Evolutionary conservation across 2,888 invertebrate species (phyloP), one percentile per base, ranked within the genome.

Genomic region (Nomada hirtipes): DNA sequence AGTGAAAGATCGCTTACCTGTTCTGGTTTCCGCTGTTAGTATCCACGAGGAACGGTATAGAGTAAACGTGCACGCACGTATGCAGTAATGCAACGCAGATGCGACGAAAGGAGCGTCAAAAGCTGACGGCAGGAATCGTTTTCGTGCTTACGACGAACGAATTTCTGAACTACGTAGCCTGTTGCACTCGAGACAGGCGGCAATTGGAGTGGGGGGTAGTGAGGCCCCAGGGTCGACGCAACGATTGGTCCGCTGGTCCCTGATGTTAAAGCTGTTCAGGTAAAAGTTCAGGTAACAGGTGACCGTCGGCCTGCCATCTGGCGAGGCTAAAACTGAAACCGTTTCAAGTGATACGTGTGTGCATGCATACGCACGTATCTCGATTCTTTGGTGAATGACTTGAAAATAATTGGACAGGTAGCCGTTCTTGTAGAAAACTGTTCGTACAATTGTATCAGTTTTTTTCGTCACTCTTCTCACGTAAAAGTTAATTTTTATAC

Each of bases 251-350:
- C 79, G 18, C 20, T 64, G 75, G 78, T 71, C 82, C 80, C 76
- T 74, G 60, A 73, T 67, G 75, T 60, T 63, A 65, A 23, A 60
- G 72, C 42, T 59, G 64, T 36, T 72, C 83, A 83, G 86, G 85
- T 86, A 85, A 79, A 85, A 85, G 76, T 82, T 78, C 82, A 77
- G 83, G 85, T 78, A 89, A 88, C 89, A 90, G 90, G 90, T 90
- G 87, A 83, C 63, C 71, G 83, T 69, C n/a, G 71, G 68, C 55
- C 64, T 85, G 89, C 90, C 90, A 89, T 87, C 90, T 89, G 79
- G 85, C 79, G 88, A 68, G 65, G 47, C 63, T 26, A 2, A 57
- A 70, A 64, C 53, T 44, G 36, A 71, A 75, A 42, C 72, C 23
- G 55, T 18, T n/a, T n/a, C 50, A 15, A 15, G 36, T 36, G 36